Conservation (phyloP, 1,140 invertebrate species). For the Nephila pilipes region DNA sequence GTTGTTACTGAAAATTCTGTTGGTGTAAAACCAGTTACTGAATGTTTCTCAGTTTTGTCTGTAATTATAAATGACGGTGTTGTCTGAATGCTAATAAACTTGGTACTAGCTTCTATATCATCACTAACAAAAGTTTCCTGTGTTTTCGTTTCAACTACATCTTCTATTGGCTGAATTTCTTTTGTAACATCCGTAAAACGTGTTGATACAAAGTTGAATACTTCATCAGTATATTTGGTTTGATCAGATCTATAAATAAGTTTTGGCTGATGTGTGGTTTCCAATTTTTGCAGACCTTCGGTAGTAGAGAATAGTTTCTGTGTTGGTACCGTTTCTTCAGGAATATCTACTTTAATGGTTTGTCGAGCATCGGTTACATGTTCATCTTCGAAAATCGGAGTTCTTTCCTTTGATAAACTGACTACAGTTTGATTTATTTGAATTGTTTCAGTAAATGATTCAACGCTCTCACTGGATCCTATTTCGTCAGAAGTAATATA, state of each 20-base stretch:
- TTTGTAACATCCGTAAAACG: conserved; percentile 31
- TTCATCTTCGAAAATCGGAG: neutral
- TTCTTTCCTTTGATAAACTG: conserved; percentile 33
- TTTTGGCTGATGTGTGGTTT: neutral
- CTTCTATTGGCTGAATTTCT: neutral
- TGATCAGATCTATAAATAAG: neutral
- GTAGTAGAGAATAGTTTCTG: neutral
- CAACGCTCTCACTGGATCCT: neutral
- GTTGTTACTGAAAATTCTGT: neutral
- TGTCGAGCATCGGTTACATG: neutral
- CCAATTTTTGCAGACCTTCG: neutral
- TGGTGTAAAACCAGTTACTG: neutral
- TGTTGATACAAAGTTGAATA: conserved; percentile 68
- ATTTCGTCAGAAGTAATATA: neutral
- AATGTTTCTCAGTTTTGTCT: neutral
- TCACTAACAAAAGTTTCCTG: neutral
- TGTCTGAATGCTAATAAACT: neutral
- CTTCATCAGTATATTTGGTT: conserved; percentile 2
- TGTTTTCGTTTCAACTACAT: neutral
- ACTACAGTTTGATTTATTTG: conserved; percentile 27
- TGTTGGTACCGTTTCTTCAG: neutral
- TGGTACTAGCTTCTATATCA: neutral
- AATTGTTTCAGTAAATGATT: conserved; percentile 48
- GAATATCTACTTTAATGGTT: neutral
- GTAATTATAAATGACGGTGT: neutral